Evolutionary conservation across 2,113 vertebrate species (phyloP), one percentile per base, ranked within the genome.

Genomic region (Natator depressus): DNA sequence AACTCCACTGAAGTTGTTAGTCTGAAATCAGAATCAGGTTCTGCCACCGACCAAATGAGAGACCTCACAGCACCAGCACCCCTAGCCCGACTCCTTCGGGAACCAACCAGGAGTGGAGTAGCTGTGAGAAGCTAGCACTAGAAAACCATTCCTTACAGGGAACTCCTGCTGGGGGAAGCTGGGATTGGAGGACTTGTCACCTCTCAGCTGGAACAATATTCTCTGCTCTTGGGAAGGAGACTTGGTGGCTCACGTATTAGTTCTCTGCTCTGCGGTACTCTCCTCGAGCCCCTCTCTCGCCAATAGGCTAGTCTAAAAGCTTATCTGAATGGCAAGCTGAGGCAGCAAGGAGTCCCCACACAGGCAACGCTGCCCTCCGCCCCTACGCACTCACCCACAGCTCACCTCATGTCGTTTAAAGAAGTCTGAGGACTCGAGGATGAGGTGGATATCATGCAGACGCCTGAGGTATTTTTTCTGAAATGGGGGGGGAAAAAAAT

Each of bases 361-460:
- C 38, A 54, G 31, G 19, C 25, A 24, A 14, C 12, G 12, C 51
- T 50, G 31, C 16, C 16, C 19, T 42, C 35, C 5, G 3, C 11
- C 46, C 35, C 50, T 51, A 8, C 38, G 50, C 29, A 20, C 22
- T 80, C 55, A 72, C 49, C 42, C 75, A 5, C 46, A 90, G 82
- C 98, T 98, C 95, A 99, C 99, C 99, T 99, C 99, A 12, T 99
- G 99, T 88, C 89, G 98, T 93, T 98, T 98, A 96, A 99, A 99
- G 98, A 99, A 99, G 89, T 99, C 98, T 0, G 99, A 99, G 90
- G 96, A 98, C 93, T 99, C 98, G 93, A 99, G 98, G 80, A 99
- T 98, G 90, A 98, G 97, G 95, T 95, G 98, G 97, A 99, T 99
- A 97, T 99, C 98, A 89, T 97, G 98, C 97, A 99, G 98, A 90